Evolutionary conservation across 2,113 vertebrate species (phyloP), one percentile per base, ranked within the genome.

Genomic region (Arothron firmamentum): DNA sequence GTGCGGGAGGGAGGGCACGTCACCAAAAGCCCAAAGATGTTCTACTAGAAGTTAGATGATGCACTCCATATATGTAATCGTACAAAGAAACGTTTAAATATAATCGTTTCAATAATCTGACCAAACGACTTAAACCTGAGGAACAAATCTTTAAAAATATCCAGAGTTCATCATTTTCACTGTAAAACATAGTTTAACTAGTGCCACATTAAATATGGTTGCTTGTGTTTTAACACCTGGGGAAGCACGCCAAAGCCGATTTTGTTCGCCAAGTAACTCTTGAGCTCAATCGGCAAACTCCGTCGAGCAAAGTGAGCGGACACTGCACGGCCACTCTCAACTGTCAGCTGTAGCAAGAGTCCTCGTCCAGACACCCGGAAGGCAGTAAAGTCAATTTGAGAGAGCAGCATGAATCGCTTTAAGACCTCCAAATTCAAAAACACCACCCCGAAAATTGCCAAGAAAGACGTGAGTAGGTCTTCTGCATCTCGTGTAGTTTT

Each of bases 391-490:
- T 77, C 59, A 76, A 70, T 72, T 61, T 72, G 72, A 73, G 68
- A 87, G 52, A 46, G 62, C 67, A 90, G 62, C 83, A 97, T 98
- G 95, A 96, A 92, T 78, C 95, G 95, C 52, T 97, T 97, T 82
- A 95, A 85, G 89, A 92, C 88, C 23, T 97, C 95, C 63, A 97
- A 96, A 82, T 95, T 91, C 84, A 95, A 95, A 84, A 94, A 97
- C 83, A 92, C 90, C 57, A 94, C 92, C 71, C 92, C 93, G 62
- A 92, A 91, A 84, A 88, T 90, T 59, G 73, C 92, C 68, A 94
- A 93, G 80, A 94, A 91, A 74, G 91, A 94, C 81, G 94, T 95
- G 77, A 92, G 93, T 90, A 84, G 51, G 46, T 47, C 0, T 17
- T n/a, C 16, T 48, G 38, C 9, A 41, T 28, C 25, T 7, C 25